Conservation (phyloP, 1,140 invertebrate genomes). For the Planococcus citri region DNA sequence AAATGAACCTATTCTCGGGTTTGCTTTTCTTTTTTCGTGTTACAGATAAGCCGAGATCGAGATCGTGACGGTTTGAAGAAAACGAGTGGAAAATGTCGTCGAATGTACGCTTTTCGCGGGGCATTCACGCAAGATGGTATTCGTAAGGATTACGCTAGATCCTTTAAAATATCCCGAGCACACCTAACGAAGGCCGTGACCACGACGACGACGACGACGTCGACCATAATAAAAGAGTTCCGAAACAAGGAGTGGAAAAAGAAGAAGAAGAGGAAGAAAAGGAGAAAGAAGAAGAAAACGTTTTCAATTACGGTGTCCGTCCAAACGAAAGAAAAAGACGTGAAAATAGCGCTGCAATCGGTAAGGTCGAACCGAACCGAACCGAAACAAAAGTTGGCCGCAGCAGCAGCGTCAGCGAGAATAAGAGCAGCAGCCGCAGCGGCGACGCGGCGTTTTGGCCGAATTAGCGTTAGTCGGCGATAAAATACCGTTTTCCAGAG, state of each 20-base stretch:
- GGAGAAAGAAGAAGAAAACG: neutral
- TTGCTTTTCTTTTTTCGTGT: neutral
- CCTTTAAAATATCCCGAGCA: constrained; percentile 6
- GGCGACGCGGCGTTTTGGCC: neutral
- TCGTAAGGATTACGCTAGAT: neutral
- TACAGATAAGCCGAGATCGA: neutral
- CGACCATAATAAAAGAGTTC: neutral
- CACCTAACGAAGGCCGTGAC: neutral
- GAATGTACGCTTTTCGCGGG: neutral
- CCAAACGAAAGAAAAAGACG: neutral
- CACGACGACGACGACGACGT: too few relatives aligned
- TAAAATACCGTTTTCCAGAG: neutral
- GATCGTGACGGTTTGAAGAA: neutral
- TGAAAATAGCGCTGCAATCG: too few relatives aligned
- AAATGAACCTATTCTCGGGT: constrained; percentile 19
- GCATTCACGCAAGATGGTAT: constrained; percentile 5
- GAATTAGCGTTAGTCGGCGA: neutral
- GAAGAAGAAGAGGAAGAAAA: constrained; percentile 13
- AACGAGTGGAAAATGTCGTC: neutral
- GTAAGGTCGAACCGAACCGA: too few relatives aligned
- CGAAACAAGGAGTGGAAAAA: neutral
- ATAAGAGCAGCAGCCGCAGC: neutral
- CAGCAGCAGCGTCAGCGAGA: too few relatives aligned
- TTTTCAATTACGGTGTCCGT: neutral
- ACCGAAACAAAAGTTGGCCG: too few relatives aligned